Conservation (phyloP, 2,113 vertebrate genomes). For the Labeo rohita region DNA sequence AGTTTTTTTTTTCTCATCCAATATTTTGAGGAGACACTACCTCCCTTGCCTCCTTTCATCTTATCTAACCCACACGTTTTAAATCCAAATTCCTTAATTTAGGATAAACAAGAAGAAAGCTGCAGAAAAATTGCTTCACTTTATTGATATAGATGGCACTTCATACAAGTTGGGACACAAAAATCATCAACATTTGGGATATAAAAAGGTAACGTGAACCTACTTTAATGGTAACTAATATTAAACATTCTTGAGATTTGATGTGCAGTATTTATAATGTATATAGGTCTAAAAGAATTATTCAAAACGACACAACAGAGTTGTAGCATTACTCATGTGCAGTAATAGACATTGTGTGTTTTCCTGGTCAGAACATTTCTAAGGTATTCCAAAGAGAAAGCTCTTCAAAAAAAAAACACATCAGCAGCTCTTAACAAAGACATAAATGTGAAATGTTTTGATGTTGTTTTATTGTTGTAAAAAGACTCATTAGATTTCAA, state of each 20-base stretch:
- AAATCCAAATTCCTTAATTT: no score
- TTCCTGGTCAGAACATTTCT: neutral
- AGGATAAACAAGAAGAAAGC: constrained; percentile 80
- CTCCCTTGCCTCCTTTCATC: no score
- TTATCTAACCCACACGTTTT: no score
- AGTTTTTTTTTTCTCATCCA: no score
- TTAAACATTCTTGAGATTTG: constrained; percentile 56
- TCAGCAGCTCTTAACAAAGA: neutral
- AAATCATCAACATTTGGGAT: no score
- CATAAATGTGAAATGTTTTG: neutral
- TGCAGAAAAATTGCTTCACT: constrained; percentile 81
- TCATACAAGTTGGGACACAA: constrained; percentile 70
- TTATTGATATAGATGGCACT: constrained; percentile 82
- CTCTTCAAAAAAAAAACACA: neutral
- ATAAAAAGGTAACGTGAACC: constrained; percentile 33
- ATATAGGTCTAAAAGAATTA: neutral
- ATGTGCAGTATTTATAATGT: neutral
- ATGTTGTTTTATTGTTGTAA: neutral
- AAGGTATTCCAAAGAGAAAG: neutral
- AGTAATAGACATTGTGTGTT: neutral
- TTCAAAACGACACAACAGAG: neutral
- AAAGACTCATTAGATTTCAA: neutral
- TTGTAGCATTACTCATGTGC: neutral
- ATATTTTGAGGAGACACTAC: no score
- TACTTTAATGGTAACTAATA: constrained; percentile 58